These are phyloP conservation scores for Palythoa grandiflora DNA, from an alignment of 92 coral and sea anemone genomes.

Conservation along the genomic window DNA sequence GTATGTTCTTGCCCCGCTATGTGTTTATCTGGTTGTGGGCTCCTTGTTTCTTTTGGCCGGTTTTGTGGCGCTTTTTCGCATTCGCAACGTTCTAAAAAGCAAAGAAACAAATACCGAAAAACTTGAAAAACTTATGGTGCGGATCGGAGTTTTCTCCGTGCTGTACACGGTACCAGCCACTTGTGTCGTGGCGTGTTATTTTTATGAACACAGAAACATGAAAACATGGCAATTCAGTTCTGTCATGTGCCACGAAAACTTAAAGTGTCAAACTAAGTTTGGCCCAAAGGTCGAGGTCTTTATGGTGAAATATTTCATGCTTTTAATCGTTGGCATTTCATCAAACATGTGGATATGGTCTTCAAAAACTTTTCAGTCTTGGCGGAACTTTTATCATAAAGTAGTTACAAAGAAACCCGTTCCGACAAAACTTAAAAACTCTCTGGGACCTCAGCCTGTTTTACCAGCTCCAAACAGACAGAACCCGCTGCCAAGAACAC, in stretches of 20 bases:
- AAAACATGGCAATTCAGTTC: slow-evolving; percentile 76
- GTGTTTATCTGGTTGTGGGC: slow-evolving; percentile 86
- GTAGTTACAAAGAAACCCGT: slow-evolving; percentile 58
- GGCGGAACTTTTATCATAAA: slow-evolving; percentile 84
- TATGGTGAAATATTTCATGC: slow-evolving; percentile 95
- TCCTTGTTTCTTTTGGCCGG: slow-evolving; percentile 94
- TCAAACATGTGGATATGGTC: slow-evolving; percentile 99
- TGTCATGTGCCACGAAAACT: slow-evolving; percentile 72
- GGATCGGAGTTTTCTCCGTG: slow-evolving; percentile 96
- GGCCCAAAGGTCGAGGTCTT: slow-evolving; percentile 89
- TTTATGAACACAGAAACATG: slow-evolving; percentile 94
- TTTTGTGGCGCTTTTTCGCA: slow-evolving; percentile 92
- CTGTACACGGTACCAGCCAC: slow-evolving; percentile 97
- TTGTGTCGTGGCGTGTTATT: slow-evolving; percentile 88
- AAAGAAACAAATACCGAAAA: slow-evolving; percentile 96
- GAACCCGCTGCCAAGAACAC: slow-evolving; percentile 26
- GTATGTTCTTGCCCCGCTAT: slow-evolving; percentile 90
- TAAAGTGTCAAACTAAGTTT: slow-evolving; percentile 64
- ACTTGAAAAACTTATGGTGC: slow-evolving; percentile 94
- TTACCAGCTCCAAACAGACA: slow-evolving; percentile 7
- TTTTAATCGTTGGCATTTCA: slow-evolving; percentile 90
- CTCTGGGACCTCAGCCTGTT: slow-evolving; percentile 26
- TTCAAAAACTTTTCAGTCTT: slow-evolving; percentile 88
- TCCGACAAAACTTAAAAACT: slow-evolving; percentile 35
- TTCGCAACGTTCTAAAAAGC: slow-evolving; percentile 92